Evolutionary conservation across 2,888 invertebrate species (phyloP).

Genomic region (Diaperis boleti): DNA sequence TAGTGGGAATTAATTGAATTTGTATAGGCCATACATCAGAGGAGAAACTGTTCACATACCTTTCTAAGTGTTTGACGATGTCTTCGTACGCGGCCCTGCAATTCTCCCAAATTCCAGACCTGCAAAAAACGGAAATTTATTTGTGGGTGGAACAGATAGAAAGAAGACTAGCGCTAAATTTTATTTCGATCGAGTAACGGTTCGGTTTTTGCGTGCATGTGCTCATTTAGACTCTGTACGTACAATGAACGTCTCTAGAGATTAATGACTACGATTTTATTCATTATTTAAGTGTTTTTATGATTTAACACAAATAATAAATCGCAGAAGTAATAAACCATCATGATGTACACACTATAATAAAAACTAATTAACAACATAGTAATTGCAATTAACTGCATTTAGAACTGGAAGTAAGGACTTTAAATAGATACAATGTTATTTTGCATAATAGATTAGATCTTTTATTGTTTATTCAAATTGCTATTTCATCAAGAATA

Average conservation of each 20-base stretch:
- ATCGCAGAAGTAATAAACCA: not conserved
- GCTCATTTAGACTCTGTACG: too few species aligned
- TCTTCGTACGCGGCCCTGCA: conserved; percentile 95
- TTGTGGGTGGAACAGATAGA: too few species aligned
- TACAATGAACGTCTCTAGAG: too few species aligned
- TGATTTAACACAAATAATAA: not conserved
- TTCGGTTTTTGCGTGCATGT: too few species aligned
- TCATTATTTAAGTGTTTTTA: not conserved
- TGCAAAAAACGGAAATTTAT: conserved; percentile 65
- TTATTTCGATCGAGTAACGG: too few species aligned
- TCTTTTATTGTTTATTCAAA: too few species aligned
- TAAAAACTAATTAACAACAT: not conserved
- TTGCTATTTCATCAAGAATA: too few species aligned
- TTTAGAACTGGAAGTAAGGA: not conserved
- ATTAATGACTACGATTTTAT: not conserved
- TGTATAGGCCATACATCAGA: not conserved
- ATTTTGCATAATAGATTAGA: not conserved
- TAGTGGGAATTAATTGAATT: not conserved
- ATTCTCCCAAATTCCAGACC: conserved; percentile 94
- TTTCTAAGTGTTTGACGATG: conserved; percentile 94
- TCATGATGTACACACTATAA: not conserved
- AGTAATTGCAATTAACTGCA: not conserved
- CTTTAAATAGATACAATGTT: not conserved
- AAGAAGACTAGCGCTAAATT: too few species aligned
- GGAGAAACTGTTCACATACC: conserved; percentile 69